Percentiles rank a stretch among this genome's conserved stretches.
Conservation (phyloP, 2,888 invertebrate genomes). For the Petrophora chlorosata region DNA sequence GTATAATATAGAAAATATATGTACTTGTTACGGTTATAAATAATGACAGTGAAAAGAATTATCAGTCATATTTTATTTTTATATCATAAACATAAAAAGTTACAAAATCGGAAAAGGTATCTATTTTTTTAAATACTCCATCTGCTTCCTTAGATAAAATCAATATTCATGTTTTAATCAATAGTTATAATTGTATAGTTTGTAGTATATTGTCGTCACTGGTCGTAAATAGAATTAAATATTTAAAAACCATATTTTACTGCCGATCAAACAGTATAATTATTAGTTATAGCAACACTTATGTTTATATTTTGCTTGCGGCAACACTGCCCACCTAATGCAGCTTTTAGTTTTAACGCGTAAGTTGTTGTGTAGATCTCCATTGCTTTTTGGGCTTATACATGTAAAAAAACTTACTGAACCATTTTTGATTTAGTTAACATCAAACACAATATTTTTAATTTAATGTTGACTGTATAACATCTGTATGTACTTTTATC, state of each 20-base stretch:
- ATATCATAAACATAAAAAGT: not conserved
- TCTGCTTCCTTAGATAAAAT: not conserved
- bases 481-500: no score
- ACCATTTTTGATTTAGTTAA: no score
- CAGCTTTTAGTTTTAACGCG: no score
- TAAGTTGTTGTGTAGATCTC: no score
- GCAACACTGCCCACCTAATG: no score
- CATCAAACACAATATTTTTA: no score
- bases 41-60: not conserved
- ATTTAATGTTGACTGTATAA: no score
- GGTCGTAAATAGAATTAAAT: not conserved
- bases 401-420: no score
- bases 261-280: constrained; percentile 1
- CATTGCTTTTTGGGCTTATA: no score
- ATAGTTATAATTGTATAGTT: not conserved
- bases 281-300: not conserved
- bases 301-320: not conserved
- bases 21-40: not conserved
- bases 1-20: constrained; percentile 9
- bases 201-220: not conserved
- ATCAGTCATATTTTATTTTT: not conserved
- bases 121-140: not conserved
- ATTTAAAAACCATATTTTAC: not conserved
- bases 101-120: not conserved
- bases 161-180: not conserved